phyloP scores from a whole-genome alignment of 2,797 vertebrate genomes.

The Meda fulgida region DNA sequence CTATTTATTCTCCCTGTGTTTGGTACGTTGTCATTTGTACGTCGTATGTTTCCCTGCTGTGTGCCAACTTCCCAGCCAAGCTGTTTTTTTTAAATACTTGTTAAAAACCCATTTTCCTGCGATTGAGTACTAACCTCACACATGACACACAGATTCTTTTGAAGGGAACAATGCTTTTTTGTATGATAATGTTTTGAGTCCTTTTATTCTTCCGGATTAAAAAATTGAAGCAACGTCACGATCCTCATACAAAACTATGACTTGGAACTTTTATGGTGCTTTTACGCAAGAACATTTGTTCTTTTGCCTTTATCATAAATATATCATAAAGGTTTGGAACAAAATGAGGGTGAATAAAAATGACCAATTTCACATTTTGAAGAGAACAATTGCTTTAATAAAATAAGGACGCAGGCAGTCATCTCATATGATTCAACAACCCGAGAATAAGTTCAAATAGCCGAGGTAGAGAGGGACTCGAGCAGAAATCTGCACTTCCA shows the following conservation, averaged over 20 bases:
- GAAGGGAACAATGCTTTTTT: background rate
- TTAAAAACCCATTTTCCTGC: no score
- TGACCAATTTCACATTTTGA: background rate
- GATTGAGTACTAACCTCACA: no score
- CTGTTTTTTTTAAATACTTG: no score
- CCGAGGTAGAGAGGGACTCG: background rate
- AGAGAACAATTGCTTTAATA: background rate
- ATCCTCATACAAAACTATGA: background rate
- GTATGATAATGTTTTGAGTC: background rate
- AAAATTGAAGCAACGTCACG: background rate
- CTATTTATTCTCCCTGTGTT: no score
- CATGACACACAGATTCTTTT: background rate
- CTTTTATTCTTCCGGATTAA: background rate
- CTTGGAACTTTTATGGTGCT: no score
- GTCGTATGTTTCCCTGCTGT: no score
- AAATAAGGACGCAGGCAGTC: background rate
- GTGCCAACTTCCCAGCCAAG: no score
- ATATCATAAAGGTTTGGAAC: background rate
- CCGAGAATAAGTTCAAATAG: constrained; percentile 9
- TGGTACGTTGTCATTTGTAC: no score
- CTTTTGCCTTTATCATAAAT: background rate
- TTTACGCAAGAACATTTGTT: background rate
- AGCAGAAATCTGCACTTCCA: background rate
- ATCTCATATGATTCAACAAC: background rate
- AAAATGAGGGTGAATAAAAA: background rate